Percentiles rank a stretch among this genome's conserved stretches.
phyloP scores from a whole-genome alignment of 37 sponge, comb jelly and placozoan genomes.

The Oscarella lobularis region DNA sequence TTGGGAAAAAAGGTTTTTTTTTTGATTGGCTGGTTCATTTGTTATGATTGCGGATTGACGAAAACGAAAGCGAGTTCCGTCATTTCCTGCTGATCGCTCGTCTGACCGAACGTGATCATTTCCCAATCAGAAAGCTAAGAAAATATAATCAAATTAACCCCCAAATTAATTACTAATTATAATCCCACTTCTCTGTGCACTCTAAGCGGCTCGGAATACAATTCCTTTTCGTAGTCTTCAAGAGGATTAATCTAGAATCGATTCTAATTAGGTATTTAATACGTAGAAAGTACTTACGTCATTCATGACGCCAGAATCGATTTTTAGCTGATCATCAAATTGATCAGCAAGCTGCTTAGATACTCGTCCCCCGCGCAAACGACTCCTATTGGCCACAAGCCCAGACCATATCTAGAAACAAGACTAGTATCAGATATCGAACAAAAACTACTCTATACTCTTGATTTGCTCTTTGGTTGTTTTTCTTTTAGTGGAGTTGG shows the following conservation, averaged over 20 bases:
- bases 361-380: no score
- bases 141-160: not conserved
- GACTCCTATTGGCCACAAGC: no score
- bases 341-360: no score
- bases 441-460: not conserved
- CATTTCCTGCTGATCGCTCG: not conserved
- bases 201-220: no score
- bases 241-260: not conserved
- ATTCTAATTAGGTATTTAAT: not conserved
- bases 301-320: no score
- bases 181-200: no score
- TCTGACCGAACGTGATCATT: not conserved
- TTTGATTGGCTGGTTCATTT: no score
- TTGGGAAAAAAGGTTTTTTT: no score
- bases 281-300: not conserved
- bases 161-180: not conserved
- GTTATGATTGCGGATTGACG: no score
- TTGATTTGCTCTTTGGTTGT: not conserved
- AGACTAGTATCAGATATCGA: not conserved
- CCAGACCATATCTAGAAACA: no score
- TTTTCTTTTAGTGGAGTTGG: not conserved
- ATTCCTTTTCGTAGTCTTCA: not conserved
- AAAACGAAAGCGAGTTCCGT: no score
- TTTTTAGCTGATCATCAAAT: no score
- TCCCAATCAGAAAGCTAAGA: not conserved